Evolutionary conservation across 2,113 vertebrate genomes (phyloP), one percentile per base, ranked within the genome.

Genomic region (Engraulis encrasicolus): DNA sequence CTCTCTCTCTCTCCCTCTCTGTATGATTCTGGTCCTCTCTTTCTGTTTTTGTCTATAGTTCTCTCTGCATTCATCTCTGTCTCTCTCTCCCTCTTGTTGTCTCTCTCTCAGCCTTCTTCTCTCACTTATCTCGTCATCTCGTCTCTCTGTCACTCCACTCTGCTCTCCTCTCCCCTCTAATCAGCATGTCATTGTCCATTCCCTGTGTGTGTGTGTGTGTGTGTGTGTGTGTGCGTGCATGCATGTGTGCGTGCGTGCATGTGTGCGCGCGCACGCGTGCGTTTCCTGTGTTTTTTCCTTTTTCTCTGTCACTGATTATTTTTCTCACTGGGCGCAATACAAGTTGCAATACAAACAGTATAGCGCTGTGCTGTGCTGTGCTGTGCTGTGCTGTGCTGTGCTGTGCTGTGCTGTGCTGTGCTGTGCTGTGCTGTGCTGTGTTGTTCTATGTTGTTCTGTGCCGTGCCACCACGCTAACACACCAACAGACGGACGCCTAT

Each of bases 191-290:
- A 31, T 15, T 66, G 9, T 12, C 9, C 58, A 23, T 61, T 31
- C 58, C 27, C 7, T 31, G 58, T 31, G 27, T 31, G 58, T 66
- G n/a, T 66, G 20, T 61, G 54, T 61, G 20, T 54, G 52, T 54
- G 52, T 54, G 52, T 58, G 52, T 58, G 52, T 58, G 40, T 45
- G 40, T 79, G 7, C 45, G 40, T 45, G 40, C 9, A 9, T 45
- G 40, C 40, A 5, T 45, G 40, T 45, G 40, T 82, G 86, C 84
- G 89, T 87, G 83, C 87, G 86, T 87, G 88, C 87, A 83, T n/a
- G 83, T 89, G 82, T 88, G 86, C 85, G 40, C 9, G 40, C 9
- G 40, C 9, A 9, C 9, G 40, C 9, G 40, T 78, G 40, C 2
- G 19, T 9, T 50, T 17, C 37, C 27, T 18, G 40, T 45, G 40